phyloP scores from a whole-genome alignment of 23 tunicate species.

The Corella eumyota region DNA sequence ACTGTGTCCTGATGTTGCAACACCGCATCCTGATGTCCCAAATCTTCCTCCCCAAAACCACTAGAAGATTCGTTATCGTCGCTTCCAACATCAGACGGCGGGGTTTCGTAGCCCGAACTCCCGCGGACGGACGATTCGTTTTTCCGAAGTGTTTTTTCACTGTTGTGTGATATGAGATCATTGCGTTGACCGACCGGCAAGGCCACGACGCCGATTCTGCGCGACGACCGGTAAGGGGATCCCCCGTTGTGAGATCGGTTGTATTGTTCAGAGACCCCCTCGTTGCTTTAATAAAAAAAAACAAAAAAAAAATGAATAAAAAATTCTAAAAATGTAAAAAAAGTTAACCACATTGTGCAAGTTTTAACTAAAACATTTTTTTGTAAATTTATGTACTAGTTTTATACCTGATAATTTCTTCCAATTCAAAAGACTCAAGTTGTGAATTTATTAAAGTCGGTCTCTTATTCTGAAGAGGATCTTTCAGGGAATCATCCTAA shows the following conservation, averaged over 20 bases:
- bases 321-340: neutral
- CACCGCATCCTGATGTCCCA: too few relatives aligned
- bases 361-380: too few relatives aligned
- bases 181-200: neutral
- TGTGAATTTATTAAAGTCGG: too few relatives aligned
- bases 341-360: neutral
- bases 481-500: too few relatives aligned
- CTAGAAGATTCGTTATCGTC: constrained; percentile 55
- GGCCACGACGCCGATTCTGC: constrained; percentile 9
- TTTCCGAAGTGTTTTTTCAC: neutral
- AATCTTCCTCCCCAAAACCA: constrained; percentile 61
- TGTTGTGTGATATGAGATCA: neutral
- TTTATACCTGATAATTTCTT: constrained; percentile 51
- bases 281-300: too few relatives aligned
- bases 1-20: too few relatives aligned
- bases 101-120: neutral
- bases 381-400: neutral
- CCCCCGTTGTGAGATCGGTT: neutral
- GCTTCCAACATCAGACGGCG: constrained; percentile 13
- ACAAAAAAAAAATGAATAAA: too few relatives aligned
- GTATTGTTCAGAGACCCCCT: constrained; percentile 3
- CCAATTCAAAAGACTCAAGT: constrained; percentile 65
- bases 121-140: constrained; percentile 9
- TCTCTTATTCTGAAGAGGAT: too few relatives aligned
- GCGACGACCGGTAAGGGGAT: constrained; percentile 1